A percentile compares a stretch with the other conserved stretches of the same genome.
These are phyloP conservation scores for Drosophila falleni DNA, from an alignment of 2,888 invertebrate species.

Conservation along the genomic window DNA sequence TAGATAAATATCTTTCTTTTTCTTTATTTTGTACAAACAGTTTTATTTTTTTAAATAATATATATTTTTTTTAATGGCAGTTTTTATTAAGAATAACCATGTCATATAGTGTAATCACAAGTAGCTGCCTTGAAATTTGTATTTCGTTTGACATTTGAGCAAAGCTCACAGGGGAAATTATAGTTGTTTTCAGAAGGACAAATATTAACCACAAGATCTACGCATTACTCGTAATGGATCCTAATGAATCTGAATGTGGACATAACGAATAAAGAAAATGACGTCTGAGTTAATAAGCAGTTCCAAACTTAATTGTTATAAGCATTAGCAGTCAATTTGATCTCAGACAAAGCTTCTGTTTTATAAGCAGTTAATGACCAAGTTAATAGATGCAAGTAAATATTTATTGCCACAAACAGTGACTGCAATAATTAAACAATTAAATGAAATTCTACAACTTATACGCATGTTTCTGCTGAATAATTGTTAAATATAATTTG, in stretches of 20 bases:
- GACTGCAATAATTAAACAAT: conserved; percentile 7
- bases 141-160: conserved; percentile 40
- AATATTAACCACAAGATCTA: conserved; percentile 5
- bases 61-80: neutral
- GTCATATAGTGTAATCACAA: conserved; percentile 22
- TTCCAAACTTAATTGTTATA: conserved; percentile 9
- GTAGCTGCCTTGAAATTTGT: neutral
- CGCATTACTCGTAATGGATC: conserved; percentile 4
- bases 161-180: conserved; percentile 37
- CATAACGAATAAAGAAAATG: conserved; percentile 7
- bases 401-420: neutral
- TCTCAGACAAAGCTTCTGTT: conserved; percentile 19
- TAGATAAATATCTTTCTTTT: no score
- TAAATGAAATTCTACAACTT: neutral
- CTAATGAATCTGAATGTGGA: conserved; percentile 18
- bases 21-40: neutral
- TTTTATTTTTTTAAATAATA: neutral
- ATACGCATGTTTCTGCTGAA: neutral
- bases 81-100: neutral
- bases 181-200: conserved; percentile 2
- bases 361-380: conserved; percentile 36
- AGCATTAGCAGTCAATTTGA: conserved; percentile 12
- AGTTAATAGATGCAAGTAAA: conserved; percentile 33
- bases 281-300: conserved; percentile 13
- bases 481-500: neutral